These are phyloP conservation scores for Monoplex corrugatus DNA, from an alignment of 2,888 invertebrate species.

Conservation along the genomic window DNA sequence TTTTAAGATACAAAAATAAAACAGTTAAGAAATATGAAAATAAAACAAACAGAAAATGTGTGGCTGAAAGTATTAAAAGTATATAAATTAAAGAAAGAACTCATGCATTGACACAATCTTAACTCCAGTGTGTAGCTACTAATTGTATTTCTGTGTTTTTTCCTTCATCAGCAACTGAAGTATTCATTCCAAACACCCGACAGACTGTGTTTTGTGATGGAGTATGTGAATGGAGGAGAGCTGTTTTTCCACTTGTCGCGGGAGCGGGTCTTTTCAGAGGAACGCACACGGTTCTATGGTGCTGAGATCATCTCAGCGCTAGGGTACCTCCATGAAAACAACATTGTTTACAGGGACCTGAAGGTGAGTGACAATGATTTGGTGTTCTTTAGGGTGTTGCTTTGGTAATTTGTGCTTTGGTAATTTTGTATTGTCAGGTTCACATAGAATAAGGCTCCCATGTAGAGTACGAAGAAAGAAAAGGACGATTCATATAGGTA, in stretches of 20 bases:
- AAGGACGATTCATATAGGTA: too few relatives aligned
- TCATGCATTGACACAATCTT: neutral
- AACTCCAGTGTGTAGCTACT: neutral
- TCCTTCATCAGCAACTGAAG: conserved; percentile 90
- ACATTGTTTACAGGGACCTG: conserved; percentile 98
- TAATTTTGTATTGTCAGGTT: too few relatives aligned
- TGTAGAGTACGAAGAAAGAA: too few relatives aligned
- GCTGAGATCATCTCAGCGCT: conserved; percentile 99
- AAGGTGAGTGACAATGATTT: conserved; percentile 84
- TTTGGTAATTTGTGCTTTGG: too few relatives aligned
- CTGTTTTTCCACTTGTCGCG: conserved; percentile 98
- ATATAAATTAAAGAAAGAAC: neutral
- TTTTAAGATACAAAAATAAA: too few relatives aligned
- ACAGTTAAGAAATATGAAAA: too few relatives aligned
- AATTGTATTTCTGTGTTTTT: neutral
- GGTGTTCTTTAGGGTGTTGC: neutral
- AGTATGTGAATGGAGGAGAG: conserved; percentile 99
- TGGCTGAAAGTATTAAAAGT: neutral
- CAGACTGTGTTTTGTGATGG: conserved; percentile 99
- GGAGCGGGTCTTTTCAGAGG: conserved; percentile 95
- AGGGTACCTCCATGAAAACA: conserved; percentile 93
- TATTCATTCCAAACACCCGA: conserved; percentile 99
- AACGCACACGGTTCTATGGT: conserved; percentile 98
- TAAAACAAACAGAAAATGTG: neutral
- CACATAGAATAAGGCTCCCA: too few relatives aligned